Percentiles rank a stretch among this genome's conserved stretches.
These are phyloP conservation scores for Phrynosoma platyrhinos DNA, from an alignment of 2,113 vertebrate species.

Conservation along the genomic window DNA sequence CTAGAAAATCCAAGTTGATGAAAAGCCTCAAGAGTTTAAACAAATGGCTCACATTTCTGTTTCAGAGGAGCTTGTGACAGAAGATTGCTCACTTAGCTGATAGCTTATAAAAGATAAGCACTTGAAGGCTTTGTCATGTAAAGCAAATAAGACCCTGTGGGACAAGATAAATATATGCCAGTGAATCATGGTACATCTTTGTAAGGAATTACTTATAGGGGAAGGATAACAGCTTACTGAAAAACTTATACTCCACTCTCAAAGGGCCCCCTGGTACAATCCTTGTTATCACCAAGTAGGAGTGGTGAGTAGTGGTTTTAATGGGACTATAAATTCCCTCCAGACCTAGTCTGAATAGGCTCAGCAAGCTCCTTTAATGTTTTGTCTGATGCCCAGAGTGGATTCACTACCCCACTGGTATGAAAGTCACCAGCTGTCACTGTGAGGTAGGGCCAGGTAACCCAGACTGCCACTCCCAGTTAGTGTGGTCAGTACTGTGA, in stretches of 20 bases:
- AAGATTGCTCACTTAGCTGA: constrained; percentile 23
- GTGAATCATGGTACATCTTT: not conserved
- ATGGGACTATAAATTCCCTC: too few species aligned
- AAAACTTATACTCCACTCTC: not conserved
- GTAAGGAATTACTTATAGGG: not conserved
- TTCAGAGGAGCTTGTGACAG: constrained; percentile 38
- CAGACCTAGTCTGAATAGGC: too few species aligned
- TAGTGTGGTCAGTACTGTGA: not conserved
- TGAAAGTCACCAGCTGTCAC: too few species aligned
- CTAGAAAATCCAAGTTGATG: not conserved
- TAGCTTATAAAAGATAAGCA: constrained; percentile 24
- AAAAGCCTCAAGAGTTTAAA: constrained; percentile 60
- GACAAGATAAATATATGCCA: not conserved
- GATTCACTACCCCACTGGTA: too few species aligned
- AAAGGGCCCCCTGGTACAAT: not conserved
- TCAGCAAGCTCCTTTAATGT: too few species aligned
- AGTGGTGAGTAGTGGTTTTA: too few species aligned
- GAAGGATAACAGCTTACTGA: not conserved
- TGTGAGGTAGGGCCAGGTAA: not conserved
- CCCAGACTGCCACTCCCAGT: too few species aligned
- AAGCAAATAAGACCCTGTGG: not conserved
- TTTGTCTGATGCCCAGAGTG: too few species aligned
- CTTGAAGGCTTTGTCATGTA: not conserved
- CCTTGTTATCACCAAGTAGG: not conserved
- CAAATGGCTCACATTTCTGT: constrained; percentile 64